phyloP scores from a whole-genome alignment of 2,797 vertebrate species.

The Anniella stebbinsi region DNA sequence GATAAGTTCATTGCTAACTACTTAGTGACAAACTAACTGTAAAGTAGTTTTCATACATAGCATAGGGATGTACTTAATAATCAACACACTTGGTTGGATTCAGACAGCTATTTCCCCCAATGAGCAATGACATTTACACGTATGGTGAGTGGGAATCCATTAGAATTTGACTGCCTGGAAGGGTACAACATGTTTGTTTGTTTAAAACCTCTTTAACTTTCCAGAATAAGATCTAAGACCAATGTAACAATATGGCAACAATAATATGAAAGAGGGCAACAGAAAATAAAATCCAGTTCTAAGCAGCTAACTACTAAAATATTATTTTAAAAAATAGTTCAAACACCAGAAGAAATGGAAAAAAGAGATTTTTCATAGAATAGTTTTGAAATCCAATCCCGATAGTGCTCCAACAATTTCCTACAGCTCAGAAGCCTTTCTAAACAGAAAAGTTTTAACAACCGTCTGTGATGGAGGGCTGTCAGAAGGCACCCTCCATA shows the following conservation, averaged over 20 bases:
- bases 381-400: background rate
- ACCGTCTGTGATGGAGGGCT: background rate
- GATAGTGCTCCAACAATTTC: background rate
- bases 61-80: background rate
- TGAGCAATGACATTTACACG: background rate
- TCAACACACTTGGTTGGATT: background rate
- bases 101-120: background rate
- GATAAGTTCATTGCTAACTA: background rate
- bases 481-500: background rate
- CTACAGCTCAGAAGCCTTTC: background rate
- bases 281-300: background rate
- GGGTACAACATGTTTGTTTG: background rate
- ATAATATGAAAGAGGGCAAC: background rate
- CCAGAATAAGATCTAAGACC: background rate
- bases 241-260: background rate
- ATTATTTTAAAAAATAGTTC: background rate
- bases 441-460: background rate
- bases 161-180: background rate
- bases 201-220: background rate
- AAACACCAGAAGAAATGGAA: background rate
- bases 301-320: background rate
- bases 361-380: background rate
- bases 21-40: background rate
- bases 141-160: background rate
- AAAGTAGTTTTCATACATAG: background rate